Percentiles rank a stretch among this genome's conserved stretches.
Evolutionary conservation across 2,888 invertebrate species (phyloP).

Genomic region (Campoletis raptor): DNA sequence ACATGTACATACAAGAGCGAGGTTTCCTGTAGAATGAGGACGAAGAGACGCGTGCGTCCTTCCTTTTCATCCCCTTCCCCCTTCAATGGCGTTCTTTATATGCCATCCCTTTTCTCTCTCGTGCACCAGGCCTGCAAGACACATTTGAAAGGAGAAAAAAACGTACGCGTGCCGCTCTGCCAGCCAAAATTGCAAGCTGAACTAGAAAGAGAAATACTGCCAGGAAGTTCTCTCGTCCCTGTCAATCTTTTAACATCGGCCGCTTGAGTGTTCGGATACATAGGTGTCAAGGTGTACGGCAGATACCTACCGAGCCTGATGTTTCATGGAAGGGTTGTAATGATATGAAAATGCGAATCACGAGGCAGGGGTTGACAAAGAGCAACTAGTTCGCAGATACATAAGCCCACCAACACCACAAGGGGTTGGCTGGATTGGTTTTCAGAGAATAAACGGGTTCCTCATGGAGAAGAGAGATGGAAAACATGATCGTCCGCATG

Average conservation of each 20-base stretch:
- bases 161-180: constrained; percentile 78
- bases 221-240: constrained; percentile 27
- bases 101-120: constrained; percentile 56
- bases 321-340: constrained; percentile 40
- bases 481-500: constrained; percentile 33
- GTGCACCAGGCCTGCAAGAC: constrained; percentile 62
- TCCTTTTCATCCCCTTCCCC: constrained; percentile 27
- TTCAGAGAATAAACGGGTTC: constrained; percentile 52
- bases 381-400: constrained; percentile 30
- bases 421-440: constrained; percentile 53
- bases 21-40: constrained; percentile 58
- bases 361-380: constrained; percentile 42
- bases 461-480: constrained; percentile 16
- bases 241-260: constrained; percentile 24
- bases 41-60: constrained; percentile 64
- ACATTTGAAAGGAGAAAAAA: constrained; percentile 72
- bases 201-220: constrained; percentile 45
- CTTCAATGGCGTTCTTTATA: constrained; percentile 45
- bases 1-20: constrained; percentile 45
- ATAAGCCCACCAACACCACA: constrained; percentile 21
- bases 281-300: constrained; percentile 63
- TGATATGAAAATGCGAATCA: constrained; percentile 56
- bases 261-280: constrained; percentile 19
- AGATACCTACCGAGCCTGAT: constrained; percentile 20
- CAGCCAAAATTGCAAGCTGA: constrained; percentile 75